These are phyloP conservation scores for Pristis pectinata DNA, from an alignment of 2,797 vertebrate genomes.

Conservation along the genomic window DNA sequence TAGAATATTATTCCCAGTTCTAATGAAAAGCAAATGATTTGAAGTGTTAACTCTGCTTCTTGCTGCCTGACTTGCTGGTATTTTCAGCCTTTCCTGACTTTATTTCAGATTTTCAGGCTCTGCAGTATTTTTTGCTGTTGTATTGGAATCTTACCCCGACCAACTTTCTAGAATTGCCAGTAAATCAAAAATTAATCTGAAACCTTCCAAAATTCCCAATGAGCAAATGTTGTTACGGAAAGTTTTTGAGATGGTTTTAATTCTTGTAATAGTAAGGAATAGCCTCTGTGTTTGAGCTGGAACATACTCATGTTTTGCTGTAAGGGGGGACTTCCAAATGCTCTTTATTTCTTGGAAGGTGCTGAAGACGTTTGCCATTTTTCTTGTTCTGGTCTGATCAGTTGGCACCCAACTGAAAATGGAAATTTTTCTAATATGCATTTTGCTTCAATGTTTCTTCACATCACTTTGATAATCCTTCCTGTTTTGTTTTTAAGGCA, in stretches of 20 bases:
- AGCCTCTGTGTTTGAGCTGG: neutral
- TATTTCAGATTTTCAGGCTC: no score
- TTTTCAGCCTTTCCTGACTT: no score
- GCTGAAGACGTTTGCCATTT: neutral
- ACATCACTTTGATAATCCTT: neutral
- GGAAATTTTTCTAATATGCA: neutral
- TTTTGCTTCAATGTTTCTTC: neutral
- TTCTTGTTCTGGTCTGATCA: neutral
- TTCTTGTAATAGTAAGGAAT: neutral
- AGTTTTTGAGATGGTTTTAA: neutral
- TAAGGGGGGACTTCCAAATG: neutral
- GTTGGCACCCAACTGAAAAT: neutral
- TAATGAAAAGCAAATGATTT: no score
- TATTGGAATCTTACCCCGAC: no score
- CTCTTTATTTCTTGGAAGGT: neutral
- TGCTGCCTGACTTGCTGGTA: no score
- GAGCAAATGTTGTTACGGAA: neutral
- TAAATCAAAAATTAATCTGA: no score
- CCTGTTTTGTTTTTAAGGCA: neutral
- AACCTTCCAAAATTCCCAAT: neutral
- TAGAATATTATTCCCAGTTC: no score
- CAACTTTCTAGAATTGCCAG: no score
- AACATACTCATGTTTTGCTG: neutral
- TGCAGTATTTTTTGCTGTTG: no score
- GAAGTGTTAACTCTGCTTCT: no score